These are phyloP conservation scores for Drosophila gunungcola DNA, from an alignment of 1,140 invertebrate species.

Conservation along the genomic window DNA sequence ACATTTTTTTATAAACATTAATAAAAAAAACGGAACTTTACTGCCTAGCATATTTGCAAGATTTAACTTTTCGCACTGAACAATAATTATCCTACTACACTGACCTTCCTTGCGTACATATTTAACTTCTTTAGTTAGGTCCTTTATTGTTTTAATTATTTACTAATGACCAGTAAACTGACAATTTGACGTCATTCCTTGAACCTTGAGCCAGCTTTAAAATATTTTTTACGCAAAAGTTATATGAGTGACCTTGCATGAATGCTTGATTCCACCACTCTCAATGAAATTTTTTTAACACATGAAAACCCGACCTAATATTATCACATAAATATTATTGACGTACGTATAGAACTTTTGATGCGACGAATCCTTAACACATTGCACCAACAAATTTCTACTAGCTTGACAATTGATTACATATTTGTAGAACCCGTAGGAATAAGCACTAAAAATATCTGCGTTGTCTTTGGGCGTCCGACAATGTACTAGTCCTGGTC, in stretches of 20 bases:
- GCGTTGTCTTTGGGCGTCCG: background rate
- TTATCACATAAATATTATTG: background rate
- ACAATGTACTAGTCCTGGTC: background rate
- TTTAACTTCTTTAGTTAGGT: no score
- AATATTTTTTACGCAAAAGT: background rate
- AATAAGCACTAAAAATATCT: background rate
- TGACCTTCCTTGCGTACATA: no score
- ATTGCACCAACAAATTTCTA: background rate
- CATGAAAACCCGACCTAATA: background rate
- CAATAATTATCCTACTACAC: no score
- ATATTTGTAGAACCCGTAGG: background rate
- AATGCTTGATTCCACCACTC: background rate
- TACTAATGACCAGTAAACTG: background rate
- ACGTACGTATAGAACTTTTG: background rate
- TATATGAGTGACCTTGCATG: constrained; percentile 3
- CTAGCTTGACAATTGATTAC: background rate
- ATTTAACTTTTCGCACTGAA: no score
- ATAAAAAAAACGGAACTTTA: no score
- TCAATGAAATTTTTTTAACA: background rate
- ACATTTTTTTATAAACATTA: no score
- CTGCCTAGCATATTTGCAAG: no score
- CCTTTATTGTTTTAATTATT: no score
- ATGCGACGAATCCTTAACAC: background rate
- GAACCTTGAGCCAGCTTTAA: background rate
- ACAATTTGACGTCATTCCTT: background rate